Base-by-base conservation (phyloP, 2,797 vertebrate genomes). In the Acanthopagrus latus region DNA sequence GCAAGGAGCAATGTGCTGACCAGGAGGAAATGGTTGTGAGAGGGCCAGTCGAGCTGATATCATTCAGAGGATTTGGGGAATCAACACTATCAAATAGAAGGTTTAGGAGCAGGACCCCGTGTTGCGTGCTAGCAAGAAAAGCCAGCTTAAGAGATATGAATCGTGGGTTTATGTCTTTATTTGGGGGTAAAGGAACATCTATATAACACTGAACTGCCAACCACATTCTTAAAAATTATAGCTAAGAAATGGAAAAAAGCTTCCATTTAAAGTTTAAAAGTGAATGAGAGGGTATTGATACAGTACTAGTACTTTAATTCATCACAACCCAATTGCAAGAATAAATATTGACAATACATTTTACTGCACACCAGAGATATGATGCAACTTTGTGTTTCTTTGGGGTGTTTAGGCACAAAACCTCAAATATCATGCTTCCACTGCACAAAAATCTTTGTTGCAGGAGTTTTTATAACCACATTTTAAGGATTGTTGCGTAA, bases 1-100 rank as follows among this genome's bases (percentile, higher is more conserved):
- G 78, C 83, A 82, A 74, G 84, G 81, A 84, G 88, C 87, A 91
- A 92, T 88, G 90, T 93, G 93, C 93, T 94, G 92, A 95, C 89
- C 84, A 25, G 63, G 77, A 74, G 56, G 56, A 88, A 91, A 89
- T 72, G 66, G 58, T 46, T 71, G 67, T 56, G 71, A 84, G 83
- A 50, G 79, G 83, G 71, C 69, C 20, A 5, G 78, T 64, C 55
- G 44, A 69, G 63, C 81, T 58, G 77, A 65, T 81, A 85, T 73
- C 68, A 44, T 88, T 85, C 82, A 66, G 71, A 86, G 63, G 76
- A 87, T 87, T 84, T 72, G 63, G 48, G 60, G 78, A 81, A 85
- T 88, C 70, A 73, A 81, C 64, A 50, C n/a, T 58, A 67, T 80
- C 56, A 72, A 46, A 84, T 10, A 60, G 56, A 51, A 46, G 47